A percentile compares a stretch with the other conserved stretches of the same genome.
Evolutionary conservation across 2,888 invertebrate genomes (phyloP).

Genomic region (Petrolisthes cinctipes): DNA sequence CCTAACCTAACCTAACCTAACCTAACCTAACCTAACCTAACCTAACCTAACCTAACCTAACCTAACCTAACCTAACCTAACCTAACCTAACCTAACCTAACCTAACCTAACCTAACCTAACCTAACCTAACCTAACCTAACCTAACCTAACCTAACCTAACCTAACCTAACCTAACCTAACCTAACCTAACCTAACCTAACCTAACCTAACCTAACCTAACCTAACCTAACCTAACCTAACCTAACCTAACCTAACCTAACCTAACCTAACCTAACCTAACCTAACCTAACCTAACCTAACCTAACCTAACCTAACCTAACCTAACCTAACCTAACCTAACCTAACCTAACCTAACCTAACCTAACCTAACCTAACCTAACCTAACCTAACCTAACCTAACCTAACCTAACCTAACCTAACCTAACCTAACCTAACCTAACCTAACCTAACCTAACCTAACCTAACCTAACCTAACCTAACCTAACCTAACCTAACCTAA

Average conservation of each 20-base stretch:
- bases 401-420: slow-evolving; percentile 17
- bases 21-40: too few relatives aligned
- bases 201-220: slow-evolving; percentile 11
- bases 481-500: slow-evolving; percentile 22
- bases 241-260: slow-evolving; percentile 19
- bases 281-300: slow-evolving; percentile 10
- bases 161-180: slow-evolving; percentile 14
- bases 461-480: slow-evolving; percentile 24
- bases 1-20: too few relatives aligned
- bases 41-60: slow-evolving; percentile 3
- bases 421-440: too few relatives aligned
- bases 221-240: not conserved
- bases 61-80: not conserved
- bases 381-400: slow-evolving; percentile 8
- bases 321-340: not conserved
- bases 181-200: not conserved
- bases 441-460: slow-evolving; percentile 22
- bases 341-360: slow-evolving; percentile 13
- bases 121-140: not conserved
- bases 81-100: not conserved
- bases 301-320: not conserved
- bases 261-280: slow-evolving; percentile 13
- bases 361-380: not conserved
- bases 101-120: not conserved
- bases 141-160: slow-evolving; percentile 6